These are phyloP conservation scores for Cirrhinus mrigala DNA, from an alignment of 2,797 vertebrate genomes.

Conservation along the genomic window DNA sequence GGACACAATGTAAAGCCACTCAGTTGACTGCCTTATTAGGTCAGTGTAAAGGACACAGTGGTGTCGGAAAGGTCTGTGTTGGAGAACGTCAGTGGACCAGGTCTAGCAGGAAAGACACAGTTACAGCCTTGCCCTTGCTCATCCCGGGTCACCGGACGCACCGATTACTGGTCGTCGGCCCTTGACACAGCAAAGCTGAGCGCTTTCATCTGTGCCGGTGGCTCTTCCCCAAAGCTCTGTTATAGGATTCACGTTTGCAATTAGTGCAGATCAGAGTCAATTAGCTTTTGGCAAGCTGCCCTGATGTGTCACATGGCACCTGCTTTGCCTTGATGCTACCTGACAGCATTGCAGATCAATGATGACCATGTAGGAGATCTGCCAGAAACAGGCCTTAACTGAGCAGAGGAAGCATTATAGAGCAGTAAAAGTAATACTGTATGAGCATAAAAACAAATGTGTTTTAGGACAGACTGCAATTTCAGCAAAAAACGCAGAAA, in stretches of 20 bases:
- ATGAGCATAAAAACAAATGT: background rate
- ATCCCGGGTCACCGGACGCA: constrained; percentile 82
- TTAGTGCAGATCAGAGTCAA: constrained; percentile 86
- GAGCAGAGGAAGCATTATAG: constrained; percentile 1
- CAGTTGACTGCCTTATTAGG: constrained; percentile 31
- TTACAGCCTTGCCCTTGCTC: constrained; percentile 69
- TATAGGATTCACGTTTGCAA: constrained; percentile 85
- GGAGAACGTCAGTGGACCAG: constrained; percentile 34
- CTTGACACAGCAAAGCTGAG: constrained; percentile 74
- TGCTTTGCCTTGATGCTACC: constrained; percentile 82
- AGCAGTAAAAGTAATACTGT: background rate
- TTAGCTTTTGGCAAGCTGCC: constrained; percentile 84
- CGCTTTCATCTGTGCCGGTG: constrained; percentile 88
- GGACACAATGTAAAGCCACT: background rate
- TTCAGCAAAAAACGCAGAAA: background rate
- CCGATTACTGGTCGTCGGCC: constrained; percentile 83
- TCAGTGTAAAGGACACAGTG: constrained; percentile 63
- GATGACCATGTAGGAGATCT: constrained; percentile 36
- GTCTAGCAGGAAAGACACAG: constrained; percentile 55
- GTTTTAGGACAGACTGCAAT: background rate
- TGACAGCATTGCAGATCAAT: constrained; percentile 80
- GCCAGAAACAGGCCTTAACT: constrained; percentile 6
- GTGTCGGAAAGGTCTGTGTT: constrained; percentile 36
- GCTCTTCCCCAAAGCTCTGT: constrained; percentile 87
- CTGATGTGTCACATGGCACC: constrained; percentile 82